A percentile compares a stretch with the other conserved stretches of the same genome.
These are phyloP conservation scores for Pyralis farinalis DNA, from an alignment of 2,888 invertebrate genomes.

Conservation along the genomic window DNA sequence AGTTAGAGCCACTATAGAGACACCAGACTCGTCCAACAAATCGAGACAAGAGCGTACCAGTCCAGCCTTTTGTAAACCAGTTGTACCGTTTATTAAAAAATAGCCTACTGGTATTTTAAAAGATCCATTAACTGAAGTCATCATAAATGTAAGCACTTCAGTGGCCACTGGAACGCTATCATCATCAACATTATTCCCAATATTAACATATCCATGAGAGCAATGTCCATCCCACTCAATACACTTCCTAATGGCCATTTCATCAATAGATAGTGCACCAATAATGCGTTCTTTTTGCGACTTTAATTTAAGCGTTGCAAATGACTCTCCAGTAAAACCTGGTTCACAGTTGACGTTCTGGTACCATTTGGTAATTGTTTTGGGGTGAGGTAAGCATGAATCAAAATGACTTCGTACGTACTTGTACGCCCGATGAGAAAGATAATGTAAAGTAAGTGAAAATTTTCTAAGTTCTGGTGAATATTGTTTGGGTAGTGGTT, in stretches of 20 bases:
- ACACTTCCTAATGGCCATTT: constrained; percentile 5
- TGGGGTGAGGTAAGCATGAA: constrained; percentile 9
- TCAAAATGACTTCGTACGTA: constrained; percentile 10
- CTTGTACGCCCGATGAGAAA: constrained; percentile 11
- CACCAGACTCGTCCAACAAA: background rate
- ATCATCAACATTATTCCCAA: constrained; percentile 5
- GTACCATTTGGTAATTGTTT: constrained; percentile 7
- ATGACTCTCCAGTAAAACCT: constrained; percentile 5
- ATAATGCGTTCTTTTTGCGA: background rate
- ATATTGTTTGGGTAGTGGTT: constrained; percentile 1
- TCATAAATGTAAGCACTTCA: constrained; percentile 12
- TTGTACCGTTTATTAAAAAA: constrained; percentile 9
- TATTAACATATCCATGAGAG: constrained; percentile 7
- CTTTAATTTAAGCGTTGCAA: background rate
- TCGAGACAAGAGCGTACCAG: constrained; percentile 2
- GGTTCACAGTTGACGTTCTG: constrained; percentile 2
- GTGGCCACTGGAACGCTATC: constrained; percentile 10
- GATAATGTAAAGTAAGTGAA: constrained; percentile 10
- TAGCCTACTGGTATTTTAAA: constrained; percentile 13
- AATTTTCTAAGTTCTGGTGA: constrained; percentile 8
- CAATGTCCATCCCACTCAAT: constrained; percentile 8
- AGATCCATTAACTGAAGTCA: constrained; percentile 8
- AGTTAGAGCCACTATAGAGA: constrained; percentile 2
- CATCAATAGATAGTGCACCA: background rate
- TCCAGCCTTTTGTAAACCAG: background rate